Evolutionary conservation across 2,797 vertebrate genomes (phyloP).

Genomic region (Anguilla anguilla): DNA sequence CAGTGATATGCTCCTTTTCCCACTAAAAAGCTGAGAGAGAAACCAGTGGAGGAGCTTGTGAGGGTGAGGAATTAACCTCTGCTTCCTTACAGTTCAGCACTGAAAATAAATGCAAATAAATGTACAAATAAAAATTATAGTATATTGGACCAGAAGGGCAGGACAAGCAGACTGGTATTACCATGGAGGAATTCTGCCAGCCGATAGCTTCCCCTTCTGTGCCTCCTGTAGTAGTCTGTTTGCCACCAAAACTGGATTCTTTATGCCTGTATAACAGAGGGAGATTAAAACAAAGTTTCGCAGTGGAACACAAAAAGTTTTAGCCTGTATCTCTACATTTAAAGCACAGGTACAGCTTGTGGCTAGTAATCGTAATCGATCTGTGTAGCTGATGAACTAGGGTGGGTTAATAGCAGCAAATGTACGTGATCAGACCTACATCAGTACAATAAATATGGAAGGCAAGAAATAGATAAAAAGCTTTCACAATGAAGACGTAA

Average conservation of each 20-base stretch:
- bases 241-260: constrained; percentile 96
- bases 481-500: no score
- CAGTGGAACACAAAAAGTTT: background rate
- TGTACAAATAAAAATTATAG: background rate
- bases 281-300: background rate
- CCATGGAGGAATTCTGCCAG: constrained; percentile 98
- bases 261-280: constrained; percentile 81
- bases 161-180: constrained; percentile 72
- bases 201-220: constrained; percentile 97
- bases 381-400: no score
- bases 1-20: constrained; percentile 95
- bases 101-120: background rate
- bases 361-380: no score
- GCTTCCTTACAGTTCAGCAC: background rate
- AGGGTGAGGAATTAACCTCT: background rate
- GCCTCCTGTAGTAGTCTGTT: constrained; percentile 94
- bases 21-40: constrained; percentile 90
- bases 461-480: no score
- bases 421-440: no score
- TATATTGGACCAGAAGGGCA: constrained; percentile 39
- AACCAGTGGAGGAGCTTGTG: background rate
- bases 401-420: no score
- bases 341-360: no score
- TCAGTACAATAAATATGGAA: no score
- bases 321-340: background rate